Evolutionary conservation across 2,113 vertebrate species (phyloP).

Genomic region (Phaethornis superciliosus): DNA sequence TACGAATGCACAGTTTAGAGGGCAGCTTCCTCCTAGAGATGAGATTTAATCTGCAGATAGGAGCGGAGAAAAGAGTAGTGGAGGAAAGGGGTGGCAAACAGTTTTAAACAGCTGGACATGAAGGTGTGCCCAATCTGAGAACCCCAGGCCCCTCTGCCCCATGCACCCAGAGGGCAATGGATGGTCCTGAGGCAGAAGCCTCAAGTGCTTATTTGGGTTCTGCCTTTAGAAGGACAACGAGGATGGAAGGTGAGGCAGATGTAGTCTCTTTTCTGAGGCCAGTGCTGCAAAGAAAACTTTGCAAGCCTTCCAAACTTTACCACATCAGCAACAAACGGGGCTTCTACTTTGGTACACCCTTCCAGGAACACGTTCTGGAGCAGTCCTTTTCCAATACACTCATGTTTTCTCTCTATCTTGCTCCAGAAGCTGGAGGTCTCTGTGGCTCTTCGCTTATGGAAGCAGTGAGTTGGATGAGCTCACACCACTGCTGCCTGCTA

Average conservation of each 20-base stretch:
- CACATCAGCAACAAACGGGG: neutral
- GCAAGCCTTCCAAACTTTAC: neutral
- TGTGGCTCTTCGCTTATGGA: neutral
- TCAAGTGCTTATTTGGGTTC: neutral
- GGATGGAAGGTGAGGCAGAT: neutral
- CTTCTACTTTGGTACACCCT: neutral
- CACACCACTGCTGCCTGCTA: neutral
- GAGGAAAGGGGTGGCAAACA: neutral
- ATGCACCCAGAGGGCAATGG: neutral
- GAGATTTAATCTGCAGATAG: neutral
- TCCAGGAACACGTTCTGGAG: neutral
- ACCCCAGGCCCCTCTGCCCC: fast-evolving
- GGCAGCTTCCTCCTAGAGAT: neutral
- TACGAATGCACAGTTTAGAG: neutral
- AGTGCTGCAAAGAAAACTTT: neutral
- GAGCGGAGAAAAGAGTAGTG: neutral
- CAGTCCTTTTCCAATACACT: neutral
- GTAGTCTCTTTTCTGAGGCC: neutral
- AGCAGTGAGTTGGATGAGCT: neutral
- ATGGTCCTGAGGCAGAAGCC: neutral
- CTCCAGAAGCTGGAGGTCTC: neutral
- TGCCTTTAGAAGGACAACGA: neutral
- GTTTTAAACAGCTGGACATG: neutral
- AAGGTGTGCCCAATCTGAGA: neutral
- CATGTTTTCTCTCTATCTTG: neutral